These are phyloP conservation scores for Schizopygopsis malacanthus DNA, from an alignment of 2,797 vertebrate genomes.

Conservation along the genomic window DNA sequence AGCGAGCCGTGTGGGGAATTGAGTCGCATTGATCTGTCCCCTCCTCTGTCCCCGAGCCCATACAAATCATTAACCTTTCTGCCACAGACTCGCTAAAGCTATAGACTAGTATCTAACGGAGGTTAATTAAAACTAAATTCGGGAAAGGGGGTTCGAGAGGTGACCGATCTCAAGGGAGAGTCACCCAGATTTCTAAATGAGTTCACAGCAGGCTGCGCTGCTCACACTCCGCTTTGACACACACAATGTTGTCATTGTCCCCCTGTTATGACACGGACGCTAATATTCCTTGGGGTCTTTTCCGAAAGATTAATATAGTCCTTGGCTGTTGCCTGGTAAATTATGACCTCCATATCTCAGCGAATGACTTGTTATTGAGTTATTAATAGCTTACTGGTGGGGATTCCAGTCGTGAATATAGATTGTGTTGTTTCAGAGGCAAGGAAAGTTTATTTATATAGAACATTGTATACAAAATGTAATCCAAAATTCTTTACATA, in stretches of 20 bases:
- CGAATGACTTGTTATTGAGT: conserved; percentile 52
- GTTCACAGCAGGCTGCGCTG: conserved; percentile 58
- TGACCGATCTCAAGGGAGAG: conserved; percentile 74
- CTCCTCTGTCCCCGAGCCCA: conserved; percentile 74
- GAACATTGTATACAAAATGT: neutral
- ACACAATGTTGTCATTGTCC: conserved; percentile 46
- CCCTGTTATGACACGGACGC: conserved; percentile 39
- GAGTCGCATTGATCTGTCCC: conserved; percentile 84
- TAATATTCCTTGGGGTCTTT: conserved; percentile 51
- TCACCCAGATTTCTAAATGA: conserved; percentile 78
- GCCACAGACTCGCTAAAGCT: conserved; percentile 79
- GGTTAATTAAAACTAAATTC: conserved; percentile 88
- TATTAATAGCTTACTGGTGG: conserved; percentile 55
- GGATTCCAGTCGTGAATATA: conserved; percentile 3
- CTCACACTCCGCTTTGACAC: conserved; percentile 19
- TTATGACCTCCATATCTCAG: conserved; percentile 38
- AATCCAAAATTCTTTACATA: neutral
- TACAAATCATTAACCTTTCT: conserved; percentile 85
- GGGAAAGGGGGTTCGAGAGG: conserved; percentile 54
- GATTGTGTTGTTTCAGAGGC: conserved; percentile 28
- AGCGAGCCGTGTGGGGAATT: conserved; percentile 72
- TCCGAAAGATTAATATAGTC: conserved; percentile 49
- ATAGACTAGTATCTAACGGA: conserved; percentile 82
- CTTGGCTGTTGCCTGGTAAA: conserved; percentile 47
- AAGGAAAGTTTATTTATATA: neutral